Base-by-base conservation (phyloP, 2,113 vertebrate species). In the Merops nubicus region DNA sequence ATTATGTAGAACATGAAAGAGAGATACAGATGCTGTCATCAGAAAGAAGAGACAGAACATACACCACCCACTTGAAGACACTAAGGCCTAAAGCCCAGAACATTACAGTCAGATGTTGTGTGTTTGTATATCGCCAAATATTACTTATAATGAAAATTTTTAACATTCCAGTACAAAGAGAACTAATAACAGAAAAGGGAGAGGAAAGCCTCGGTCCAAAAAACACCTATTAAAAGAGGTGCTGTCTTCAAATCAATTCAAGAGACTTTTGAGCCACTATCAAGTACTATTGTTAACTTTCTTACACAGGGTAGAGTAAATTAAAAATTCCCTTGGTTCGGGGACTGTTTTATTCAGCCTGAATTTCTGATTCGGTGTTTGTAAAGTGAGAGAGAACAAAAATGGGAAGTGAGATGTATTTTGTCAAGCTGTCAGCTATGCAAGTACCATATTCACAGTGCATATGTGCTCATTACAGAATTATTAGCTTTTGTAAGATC, bases 181-280 rank as follows among this genome's bases (percentile, higher is more conserved):
- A 40, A 57, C 4, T 86, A 65, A 22, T 51, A 88, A 53, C 13
- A 83, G 10, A 21, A 38, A 64, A 68, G 2, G 3, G 8, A 88
- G 8, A 74, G 10, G 14, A 64, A 87, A 47, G 6, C 8, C 29
- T 88, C 4, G 16, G 68, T 70, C 19, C 12, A 70, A 69, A 26
- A 28, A 34, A 14, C 7, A 53, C 4, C 2, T n/a, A 17, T 5
- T 50, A 36, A 33, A 63, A 63, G 5, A 26, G 2, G 2, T 1
- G 0, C 0, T 87, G 13, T 64, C 23, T 62, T 57, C 17, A 56
- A 73, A 60, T 33, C 6, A 74, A 5, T 64, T 65, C 12, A 68
- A 59, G 17, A 1, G 11, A 28, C 12, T 28, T 12, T 38, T 74
- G n/a, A 60, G 23, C 11, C 20, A 60, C 26, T 77, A 6, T 51